phyloP scores from a whole-genome alignment of 2,797 vertebrate genomes.

The Pangasius mekongensis region DNA sequence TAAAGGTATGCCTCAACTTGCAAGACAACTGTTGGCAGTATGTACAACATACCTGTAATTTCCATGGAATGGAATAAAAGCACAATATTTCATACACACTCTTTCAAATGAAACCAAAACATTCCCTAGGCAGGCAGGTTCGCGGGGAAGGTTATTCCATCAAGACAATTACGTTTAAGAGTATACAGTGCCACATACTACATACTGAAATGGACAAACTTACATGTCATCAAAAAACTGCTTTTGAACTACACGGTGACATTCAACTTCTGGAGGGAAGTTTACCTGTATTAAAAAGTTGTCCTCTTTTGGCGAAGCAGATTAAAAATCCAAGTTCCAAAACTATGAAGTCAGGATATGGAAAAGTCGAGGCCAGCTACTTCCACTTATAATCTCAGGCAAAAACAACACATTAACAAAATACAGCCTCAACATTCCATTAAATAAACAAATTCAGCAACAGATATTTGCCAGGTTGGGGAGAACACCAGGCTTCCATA shows the following conservation, averaged over 20 bases:
- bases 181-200: slow-evolving; percentile 76
- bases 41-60: slow-evolving; percentile 92
- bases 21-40: slow-evolving; percentile 89
- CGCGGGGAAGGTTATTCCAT: slow-evolving; percentile 42
- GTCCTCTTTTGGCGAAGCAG: slow-evolving; percentile 34
- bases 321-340: slow-evolving; percentile 28
- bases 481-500: slow-evolving; percentile 69
- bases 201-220: slow-evolving; percentile 71
- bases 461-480: slow-evolving; percentile 69
- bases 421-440: slow-evolving; percentile 61
- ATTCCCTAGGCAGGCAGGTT: slow-evolving; percentile 74
- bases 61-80: slow-evolving; percentile 85
- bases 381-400: slow-evolving; percentile 31
- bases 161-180: slow-evolving; percentile 71
- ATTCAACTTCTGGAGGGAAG: slow-evolving; percentile 72
- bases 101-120: slow-evolving; percentile 82
- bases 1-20: slow-evolving; percentile 92
- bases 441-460: slow-evolving; percentile 64
- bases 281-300: slow-evolving; percentile 42
- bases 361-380: slow-evolving; percentile 37
- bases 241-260: slow-evolving; percentile 74
- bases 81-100: slow-evolving; percentile 78
- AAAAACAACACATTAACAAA: slow-evolving; percentile 62
- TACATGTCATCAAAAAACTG: slow-evolving; percentile 69
- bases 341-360: slow-evolving; percentile 16